phyloP scores from a whole-genome alignment of 2,113 vertebrate species.

The Cyprinodon brontotheroides region DNA sequence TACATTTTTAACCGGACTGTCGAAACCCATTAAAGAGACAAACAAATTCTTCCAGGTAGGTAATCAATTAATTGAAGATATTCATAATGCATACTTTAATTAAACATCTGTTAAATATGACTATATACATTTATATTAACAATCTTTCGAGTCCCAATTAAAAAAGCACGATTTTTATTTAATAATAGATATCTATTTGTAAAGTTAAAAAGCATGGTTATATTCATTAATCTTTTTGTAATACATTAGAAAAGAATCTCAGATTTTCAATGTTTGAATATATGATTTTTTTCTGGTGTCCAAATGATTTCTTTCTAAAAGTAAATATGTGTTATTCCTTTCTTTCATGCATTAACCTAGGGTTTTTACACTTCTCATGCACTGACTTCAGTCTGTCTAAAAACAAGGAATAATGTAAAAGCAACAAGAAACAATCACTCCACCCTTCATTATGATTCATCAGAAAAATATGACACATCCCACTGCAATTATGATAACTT shows the following conservation, averaged over 20 bases:
- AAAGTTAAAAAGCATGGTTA: no score
- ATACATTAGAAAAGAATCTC: no score
- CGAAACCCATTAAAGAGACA: not conserved
- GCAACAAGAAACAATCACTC: conserved; percentile 2
- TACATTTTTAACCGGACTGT: not conserved
- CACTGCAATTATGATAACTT: not conserved
- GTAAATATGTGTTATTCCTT: not conserved
- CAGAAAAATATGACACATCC: conserved; percentile 7
- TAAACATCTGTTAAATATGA: no score
- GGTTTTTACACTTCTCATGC: no score
- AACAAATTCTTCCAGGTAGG: conserved; percentile 32
- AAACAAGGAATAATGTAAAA: not conserved
- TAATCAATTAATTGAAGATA: not conserved
- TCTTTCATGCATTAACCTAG: not conserved
- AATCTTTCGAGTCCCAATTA: no score
- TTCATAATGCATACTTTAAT: no score
- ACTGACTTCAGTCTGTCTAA: no score
- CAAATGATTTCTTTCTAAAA: not conserved
- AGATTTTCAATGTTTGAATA: no score
- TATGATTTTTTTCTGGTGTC: not conserved
- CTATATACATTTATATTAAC: no score
- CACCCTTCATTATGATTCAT: conserved; percentile 6
- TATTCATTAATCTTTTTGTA: no score
- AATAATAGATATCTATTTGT: no score
- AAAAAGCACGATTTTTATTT: no score